Conservation (phyloP, 2,888 invertebrate species). For the Rugalucina vietnamica region DNA sequence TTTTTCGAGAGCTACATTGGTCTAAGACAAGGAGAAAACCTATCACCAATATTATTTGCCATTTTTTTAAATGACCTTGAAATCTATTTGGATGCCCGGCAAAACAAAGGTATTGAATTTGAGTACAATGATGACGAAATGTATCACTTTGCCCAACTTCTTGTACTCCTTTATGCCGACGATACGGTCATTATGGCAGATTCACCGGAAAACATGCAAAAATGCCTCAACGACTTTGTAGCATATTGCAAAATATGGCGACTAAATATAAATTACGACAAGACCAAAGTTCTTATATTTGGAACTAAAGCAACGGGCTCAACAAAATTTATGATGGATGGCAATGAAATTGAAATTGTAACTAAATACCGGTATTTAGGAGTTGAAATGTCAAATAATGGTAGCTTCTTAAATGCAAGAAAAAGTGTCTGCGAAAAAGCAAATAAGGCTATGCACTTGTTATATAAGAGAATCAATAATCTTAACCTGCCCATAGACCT, state of each 20-base stretch:
- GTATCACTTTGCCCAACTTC: neutral
- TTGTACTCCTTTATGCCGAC: neutral
- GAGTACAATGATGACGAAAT: neutral
- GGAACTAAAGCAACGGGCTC: neutral
- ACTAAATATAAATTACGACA: slow-evolving; percentile 11
- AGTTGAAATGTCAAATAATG: neutral
- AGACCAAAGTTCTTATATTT: neutral
- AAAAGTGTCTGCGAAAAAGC: neutral
- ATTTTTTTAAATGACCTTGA: neutral
- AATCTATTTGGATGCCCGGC: neutral
- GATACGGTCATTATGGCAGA: neutral
- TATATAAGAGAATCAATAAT: neutral
- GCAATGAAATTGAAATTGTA: neutral
- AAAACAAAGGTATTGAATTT: neutral
- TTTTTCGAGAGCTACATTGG: neutral
- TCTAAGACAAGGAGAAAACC: slow-evolving; percentile 6
- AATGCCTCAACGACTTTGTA: neutral
- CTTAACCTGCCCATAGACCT: neutral
- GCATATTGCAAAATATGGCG: neutral
- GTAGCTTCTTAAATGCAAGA: neutral
- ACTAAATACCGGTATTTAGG: neutral
- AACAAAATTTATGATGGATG: neutral
- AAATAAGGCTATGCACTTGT: neutral
- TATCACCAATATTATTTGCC: neutral
- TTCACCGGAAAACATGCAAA: neutral